Evolutionary conservation across 2,797 vertebrate genomes (phyloP), one percentile per base, ranked within the genome.

Genomic region (Mus minutoides): DNA sequence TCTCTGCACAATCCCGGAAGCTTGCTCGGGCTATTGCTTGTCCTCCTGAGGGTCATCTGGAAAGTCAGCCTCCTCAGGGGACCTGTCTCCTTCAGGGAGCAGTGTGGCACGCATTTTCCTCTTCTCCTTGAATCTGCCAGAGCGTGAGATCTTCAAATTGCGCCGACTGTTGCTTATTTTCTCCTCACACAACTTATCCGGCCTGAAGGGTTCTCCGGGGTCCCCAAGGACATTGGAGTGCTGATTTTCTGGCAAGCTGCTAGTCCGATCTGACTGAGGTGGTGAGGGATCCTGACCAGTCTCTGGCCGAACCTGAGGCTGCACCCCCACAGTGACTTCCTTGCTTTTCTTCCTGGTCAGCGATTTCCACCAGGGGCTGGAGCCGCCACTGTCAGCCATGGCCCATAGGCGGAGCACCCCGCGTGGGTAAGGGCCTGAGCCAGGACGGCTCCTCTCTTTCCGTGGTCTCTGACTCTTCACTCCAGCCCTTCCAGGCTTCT

Each of bases 41-140:
- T 99, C 98, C 3, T 98, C 98, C n/a, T 93, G 6, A 90, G 75
- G 3, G 46, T 40, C 96, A n/a, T 86, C 84, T 0, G 96, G 34
- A 60, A 52, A 78, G 46, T 97, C 98, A 9, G 98, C 98, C 85
- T 99, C 99, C 40, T 99, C 99, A 3, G 98, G 98, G n/a, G 96
- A 73, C 90, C 98, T 97, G 77, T 98, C 98, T 76, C 99, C 97
- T 24, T 99, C 98, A 0, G 99, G 99, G 22, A 99, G 99, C 34
- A 99, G 98, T 8, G 98, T 98, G 14, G 98, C 98, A 3, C 99
- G 99, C 22, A 98, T 97, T 97, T 97, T 99, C 95, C 98, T 98
- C 98, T 99, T 99, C 98, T 99, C 99, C 95, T 99, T 99, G 97
- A 99, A 99, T 69, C 99, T 99, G 4, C 99, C 99, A 0, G 99